Base-by-base conservation (phyloP, 2,888 invertebrate genomes). In the Drosophila engyochracea region DNA sequence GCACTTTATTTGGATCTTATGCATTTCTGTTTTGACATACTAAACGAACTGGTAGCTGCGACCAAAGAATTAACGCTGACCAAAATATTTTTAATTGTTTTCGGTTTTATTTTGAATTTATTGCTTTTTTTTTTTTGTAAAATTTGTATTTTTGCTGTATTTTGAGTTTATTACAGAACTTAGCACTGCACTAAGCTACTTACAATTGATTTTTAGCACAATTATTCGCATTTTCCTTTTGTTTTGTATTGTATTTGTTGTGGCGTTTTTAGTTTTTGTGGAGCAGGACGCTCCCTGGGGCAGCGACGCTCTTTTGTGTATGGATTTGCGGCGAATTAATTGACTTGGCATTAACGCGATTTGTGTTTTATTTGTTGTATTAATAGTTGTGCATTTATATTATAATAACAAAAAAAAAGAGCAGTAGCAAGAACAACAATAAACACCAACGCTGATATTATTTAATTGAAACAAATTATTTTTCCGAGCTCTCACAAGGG, bases 191-290 rank as follows among this genome's bases (percentile, higher is more conserved):
- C 58, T 55, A 9, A 22, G 57, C 39, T 79, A 91, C 91, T 87
- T 91, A 91, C 91, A 87, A 89, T 86, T 86, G 91, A 86, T 86
- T 89, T 91, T 89, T 83, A 75, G 81, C 89, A 90, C 79, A 89
- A 59, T 41, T 72, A 37, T 57, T 68, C 54, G 37, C 72, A 70
- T 60, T 64, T 60, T 65, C 22, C 47, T 52, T 22, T 35, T 30
- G 25, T 58, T 65, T 63, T 44, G 41, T 44, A 9, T 30, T 64
- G 22, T 59, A 19, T 57, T 22, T 35, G 14, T 33, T 62, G 22
- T 49, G 60, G 25, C n/a, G 31, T 22, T 39, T 10, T 60, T 62
- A 65, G 47, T 51, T 65, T 30, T 51, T 35, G 22, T 59, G 54
- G 35, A 72, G 59, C 73, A 88, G 84, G 90, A 88, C 85, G 76